A percentile compares a stretch with the other conserved stretches of the same genome.
These are phyloP conservation scores for Zaprionus vittiger DNA, from an alignment of 1,140 invertebrate genomes.

Conservation along the genomic window DNA sequence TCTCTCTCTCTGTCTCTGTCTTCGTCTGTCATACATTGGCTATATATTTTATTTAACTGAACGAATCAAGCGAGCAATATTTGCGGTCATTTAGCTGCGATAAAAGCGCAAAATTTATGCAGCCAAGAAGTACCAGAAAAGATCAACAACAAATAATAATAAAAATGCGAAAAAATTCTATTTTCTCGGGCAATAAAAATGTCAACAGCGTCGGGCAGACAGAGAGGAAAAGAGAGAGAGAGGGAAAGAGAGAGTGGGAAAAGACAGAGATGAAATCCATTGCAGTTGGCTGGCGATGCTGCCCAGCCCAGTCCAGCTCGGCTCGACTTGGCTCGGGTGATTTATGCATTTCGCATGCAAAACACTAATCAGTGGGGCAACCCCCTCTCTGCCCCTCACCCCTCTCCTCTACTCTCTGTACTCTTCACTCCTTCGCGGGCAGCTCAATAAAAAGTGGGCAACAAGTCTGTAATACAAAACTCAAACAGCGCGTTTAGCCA, in stretches of 20 bases:
- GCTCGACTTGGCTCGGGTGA: constrained; percentile 36
- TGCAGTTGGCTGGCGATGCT: constrained; percentile 43
- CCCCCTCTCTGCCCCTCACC: neutral
- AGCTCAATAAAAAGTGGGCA: constrained; percentile 55
- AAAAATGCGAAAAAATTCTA: constrained; percentile 69
- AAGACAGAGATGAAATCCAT: constrained; percentile 31
- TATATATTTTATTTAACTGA: constrained; percentile 76
- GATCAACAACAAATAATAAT: constrained; percentile 36
- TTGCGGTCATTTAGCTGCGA: constrained; percentile 77
- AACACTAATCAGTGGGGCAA: constrained; percentile 74
- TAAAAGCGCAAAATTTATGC: constrained; percentile 76
- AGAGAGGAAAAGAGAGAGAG: neutral
- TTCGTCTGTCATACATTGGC: constrained; percentile 35
- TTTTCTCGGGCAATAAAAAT: constrained; percentile 82
- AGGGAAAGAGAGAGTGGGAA: neutral
- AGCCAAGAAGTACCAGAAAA: constrained; percentile 21
- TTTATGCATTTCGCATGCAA: constrained; percentile 80
- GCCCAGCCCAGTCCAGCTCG: neutral
- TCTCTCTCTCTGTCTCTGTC: neutral
- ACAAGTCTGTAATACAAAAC: constrained; percentile 61
- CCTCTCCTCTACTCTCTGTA: neutral
- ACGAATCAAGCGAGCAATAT: constrained; percentile 63
- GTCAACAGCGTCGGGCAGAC: constrained; percentile 66
- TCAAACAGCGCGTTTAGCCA: constrained; percentile 75
- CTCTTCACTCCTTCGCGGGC: constrained; percentile 7